Conservation (phyloP, 2,797 vertebrate genomes). For the Amblyopsis hoosieri region DNA sequence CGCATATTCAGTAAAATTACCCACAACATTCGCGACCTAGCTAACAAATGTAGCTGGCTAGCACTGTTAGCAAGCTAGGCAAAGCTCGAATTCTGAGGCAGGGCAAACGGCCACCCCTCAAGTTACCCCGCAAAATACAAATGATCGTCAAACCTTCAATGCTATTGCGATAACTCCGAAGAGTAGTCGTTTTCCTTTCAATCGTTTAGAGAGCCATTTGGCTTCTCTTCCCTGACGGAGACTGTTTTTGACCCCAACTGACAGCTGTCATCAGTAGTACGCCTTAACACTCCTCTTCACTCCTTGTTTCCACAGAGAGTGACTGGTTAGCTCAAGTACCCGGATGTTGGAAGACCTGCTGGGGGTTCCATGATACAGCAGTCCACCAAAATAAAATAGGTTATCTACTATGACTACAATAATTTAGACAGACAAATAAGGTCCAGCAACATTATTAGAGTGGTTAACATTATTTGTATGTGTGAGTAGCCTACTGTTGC, state of each 20-base stretch:
- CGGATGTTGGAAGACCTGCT: conserved; percentile 59
- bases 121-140: conserved; percentile 26
- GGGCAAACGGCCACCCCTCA: conserved; percentile 69
- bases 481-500: background rate
- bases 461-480: background rate
- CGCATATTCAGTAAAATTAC: conserved; percentile 22
- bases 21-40: conserved; percentile 25
- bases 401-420: no score
- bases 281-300: conserved; percentile 48
- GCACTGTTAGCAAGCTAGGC: conserved; percentile 50
- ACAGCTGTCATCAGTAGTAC: conserved; percentile 77
- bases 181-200: conserved; percentile 19
- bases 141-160: conserved; percentile 47
- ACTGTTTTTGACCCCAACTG: conserved; percentile 67
- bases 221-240: conserved; percentile 28
- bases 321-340: conserved; percentile 43
- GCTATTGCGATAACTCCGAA: conserved; percentile 7
- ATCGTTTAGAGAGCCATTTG: conserved; percentile 48
- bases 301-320: conserved; percentile 50
- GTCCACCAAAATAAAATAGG: no score
- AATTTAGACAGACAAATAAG: no score
- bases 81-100: conserved; percentile 56
- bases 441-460: no score
- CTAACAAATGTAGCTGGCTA: conserved; percentile 45
- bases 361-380: no score